A percentile compares a stretch with the other conserved stretches of the same genome.
These are phyloP conservation scores for Myocastor coypus DNA, from an alignment of 2,113 vertebrate species.

Conservation along the genomic window DNA sequence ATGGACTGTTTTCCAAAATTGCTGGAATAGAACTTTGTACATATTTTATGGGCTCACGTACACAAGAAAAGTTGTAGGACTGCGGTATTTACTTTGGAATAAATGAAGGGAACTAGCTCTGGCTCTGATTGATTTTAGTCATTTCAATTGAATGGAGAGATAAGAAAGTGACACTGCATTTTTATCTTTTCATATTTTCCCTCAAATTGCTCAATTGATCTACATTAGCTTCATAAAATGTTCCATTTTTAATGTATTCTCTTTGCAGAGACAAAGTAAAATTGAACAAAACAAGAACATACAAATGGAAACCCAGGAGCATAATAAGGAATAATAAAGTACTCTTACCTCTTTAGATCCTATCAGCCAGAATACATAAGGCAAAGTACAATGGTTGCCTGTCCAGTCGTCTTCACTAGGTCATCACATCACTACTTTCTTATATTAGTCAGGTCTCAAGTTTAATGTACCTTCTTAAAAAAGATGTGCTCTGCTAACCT, in stretches of 20 bases:
- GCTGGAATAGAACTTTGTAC: conserved; percentile 68
- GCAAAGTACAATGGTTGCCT: neutral
- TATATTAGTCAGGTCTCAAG: neutral
- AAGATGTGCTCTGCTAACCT: neutral
- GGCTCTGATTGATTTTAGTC: neutral
- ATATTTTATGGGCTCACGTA: conserved; percentile 60
- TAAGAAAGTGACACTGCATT: neutral
- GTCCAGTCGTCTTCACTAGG: neutral
- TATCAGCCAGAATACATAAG: neutral
- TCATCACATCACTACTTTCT: neutral
- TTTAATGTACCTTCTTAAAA: neutral
- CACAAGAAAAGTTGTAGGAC: neutral
- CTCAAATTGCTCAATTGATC: neutral
- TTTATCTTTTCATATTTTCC: neutral
- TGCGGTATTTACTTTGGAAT: conserved; percentile 32
- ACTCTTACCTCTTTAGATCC: neutral
- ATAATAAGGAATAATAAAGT: neutral
- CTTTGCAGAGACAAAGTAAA: neutral
- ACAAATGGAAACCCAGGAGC: neutral
- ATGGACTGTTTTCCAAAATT: conserved; percentile 67
- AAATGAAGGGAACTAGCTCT: neutral
- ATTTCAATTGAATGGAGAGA: neutral
- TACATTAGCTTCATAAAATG: neutral
- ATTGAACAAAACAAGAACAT: neutral
- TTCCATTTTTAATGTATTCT: neutral